Base-by-base conservation (phyloP, 2,888 invertebrate species). In the Apamea monoglypha region DNA sequence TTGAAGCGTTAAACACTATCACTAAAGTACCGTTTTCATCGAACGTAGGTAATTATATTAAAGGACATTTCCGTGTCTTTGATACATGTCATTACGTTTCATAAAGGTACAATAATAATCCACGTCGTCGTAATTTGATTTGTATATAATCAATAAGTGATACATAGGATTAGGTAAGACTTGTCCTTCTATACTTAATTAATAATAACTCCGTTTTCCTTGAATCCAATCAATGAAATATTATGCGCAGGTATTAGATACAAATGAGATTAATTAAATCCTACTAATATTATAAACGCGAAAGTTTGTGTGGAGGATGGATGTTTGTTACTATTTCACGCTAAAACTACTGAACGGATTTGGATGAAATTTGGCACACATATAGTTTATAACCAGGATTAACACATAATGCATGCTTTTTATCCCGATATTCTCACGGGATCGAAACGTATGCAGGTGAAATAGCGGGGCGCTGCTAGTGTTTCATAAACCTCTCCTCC, bases 91-190 rank as follows among this genome's bases (percentile, higher is more conserved):
- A 61, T 82, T 64, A 73, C 59, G 63, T 66, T 70, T 56, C 50
- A 69, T 72, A 82, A 81, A 67, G 47, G 47, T 53, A 36, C 21
- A 70, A 66, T 74, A 81, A 73, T 81, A 77, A 82, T 73, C 72
- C 73, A 61, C 44, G 64, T 70, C 50, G 71, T 61, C 32, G 68
- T 83, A 75, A 83, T 83, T 74, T 76, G 61, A 71, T 79, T 83
- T 79, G 59, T 75, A 70, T 68, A 79, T 83, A 83, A 79, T 80
- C 83, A 83, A 83, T 83, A 79, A 83, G 53, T 68, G 56, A 83
- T 83, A 80, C 66, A 83, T 80, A 72, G 70, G 47, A 83, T 79
- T 72, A 69, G 40, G 59, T 72, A 69, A 50, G 68, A 72, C 74
- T 75, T 75, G 80, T 83, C 70, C 74, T 83, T 80, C 59, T 64